Base-by-base conservation (phyloP, 2,888 invertebrate species). In the Silvanus unidentatus region DNA sequence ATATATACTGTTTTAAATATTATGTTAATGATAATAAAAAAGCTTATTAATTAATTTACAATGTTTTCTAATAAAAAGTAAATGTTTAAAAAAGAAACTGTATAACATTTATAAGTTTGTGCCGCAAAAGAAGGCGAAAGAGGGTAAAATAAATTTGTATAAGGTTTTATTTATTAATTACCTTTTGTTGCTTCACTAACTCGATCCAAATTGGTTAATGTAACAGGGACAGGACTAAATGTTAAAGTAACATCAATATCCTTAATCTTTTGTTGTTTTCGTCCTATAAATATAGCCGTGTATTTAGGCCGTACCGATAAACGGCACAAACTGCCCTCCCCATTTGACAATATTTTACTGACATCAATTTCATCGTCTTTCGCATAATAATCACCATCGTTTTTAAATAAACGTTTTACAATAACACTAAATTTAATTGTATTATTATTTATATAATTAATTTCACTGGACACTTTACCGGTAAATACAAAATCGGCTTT, bases 181-280 rank as follows among this genome's bases (percentile, higher is more conserved):
- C 73, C 73, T 71, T 70, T 69, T 43, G 70, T 70, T 27, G 69
- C 71, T 28, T 65, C 64, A 53, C 68, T 70, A 45, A 73, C 66
- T 48, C 69, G 63, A 56, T 73, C 72, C 62, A 73, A 61, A 59
- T 73, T 72, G 42, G 61, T 63, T 41, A 73, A 61, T 37, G 72
- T 73, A 52, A 73, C 70, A 40, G 72, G 68, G 49, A 73, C 63
- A 32, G 73, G 73, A 47, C 63, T 63, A 52, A 70, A 55, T 42
- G 58, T 62, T 45, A 73, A 65, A 45, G 64, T 54, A 29, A 72
- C 60, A 22, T 5, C 22, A 22, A 5, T 8, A 22, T 22, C 22
- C 54, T 69, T 66, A 51, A 55, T 59, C 50, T 63, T 62, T 40
- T 57, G 22, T 22, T 22, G 22, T 22, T 8, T 3, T 47, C 59